Evolutionary conservation across 2,888 invertebrate species (phyloP).

Genomic region (Protophormia terraenovae): DNA sequence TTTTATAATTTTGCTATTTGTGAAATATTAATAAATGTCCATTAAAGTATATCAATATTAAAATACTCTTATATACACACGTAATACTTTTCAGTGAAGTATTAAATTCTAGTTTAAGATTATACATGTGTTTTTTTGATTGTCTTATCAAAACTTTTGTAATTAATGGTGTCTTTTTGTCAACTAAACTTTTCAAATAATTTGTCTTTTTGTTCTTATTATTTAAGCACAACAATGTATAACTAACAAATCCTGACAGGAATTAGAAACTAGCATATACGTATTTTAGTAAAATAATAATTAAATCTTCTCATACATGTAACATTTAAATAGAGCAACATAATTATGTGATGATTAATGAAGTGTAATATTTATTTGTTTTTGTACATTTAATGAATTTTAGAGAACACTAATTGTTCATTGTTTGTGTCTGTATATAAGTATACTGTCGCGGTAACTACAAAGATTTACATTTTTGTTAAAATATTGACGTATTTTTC

Average conservation of each 20-base stretch:
- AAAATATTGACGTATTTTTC: too few relatives aligned
- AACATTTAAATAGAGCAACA: not conserved
- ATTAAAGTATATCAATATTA: not conserved
- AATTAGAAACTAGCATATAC: not conserved
- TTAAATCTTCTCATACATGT: not conserved
- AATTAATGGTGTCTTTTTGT: not conserved
- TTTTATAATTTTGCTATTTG: too few relatives aligned
- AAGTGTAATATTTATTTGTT: not conserved
- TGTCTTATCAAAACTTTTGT: not conserved
- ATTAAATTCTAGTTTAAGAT: too few relatives aligned
- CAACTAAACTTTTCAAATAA: not conserved
- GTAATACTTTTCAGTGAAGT: too few relatives aligned
- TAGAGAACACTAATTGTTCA: not conserved
- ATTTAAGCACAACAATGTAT: not conserved
- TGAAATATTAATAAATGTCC: too few relatives aligned
- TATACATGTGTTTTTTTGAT: not conserved
- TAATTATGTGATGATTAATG: not conserved
- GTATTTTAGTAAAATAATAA: not conserved
- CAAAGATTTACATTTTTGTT: not conserved
- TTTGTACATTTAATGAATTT: not conserved
- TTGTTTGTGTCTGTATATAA: not conserved
- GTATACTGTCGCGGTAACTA: not conserved
- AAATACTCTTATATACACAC: too few relatives aligned
- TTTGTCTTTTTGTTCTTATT: not conserved
- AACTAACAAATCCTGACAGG: not conserved